Base-by-base conservation (phyloP, 1,140 invertebrate species). In the Eufriesea mexicana region DNA sequence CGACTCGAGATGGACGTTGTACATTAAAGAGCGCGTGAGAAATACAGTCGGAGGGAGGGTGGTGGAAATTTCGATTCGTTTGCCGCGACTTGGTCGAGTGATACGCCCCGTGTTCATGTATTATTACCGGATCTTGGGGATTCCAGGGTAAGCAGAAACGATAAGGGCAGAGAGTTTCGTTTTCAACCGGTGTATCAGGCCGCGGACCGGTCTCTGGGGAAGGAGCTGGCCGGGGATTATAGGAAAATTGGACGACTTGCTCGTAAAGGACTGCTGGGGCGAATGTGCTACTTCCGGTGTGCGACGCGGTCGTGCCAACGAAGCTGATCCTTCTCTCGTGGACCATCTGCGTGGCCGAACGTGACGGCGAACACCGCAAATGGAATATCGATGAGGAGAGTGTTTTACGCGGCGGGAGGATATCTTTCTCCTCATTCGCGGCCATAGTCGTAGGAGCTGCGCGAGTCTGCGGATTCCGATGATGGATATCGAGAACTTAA, bases 181-280 rank as follows among this genome's bases (percentile, higher is more conserved):
- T 71, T 51, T 49, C 45, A 49, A 57, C 45, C 12, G 42, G 20
- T 14, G 55, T 16, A 78, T 16, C 45, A 70, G 59, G 55, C 42
- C 67, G 71, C 5, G 23, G 20, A 23, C 66, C 18, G 54, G 61
- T 28, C 73, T 51, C 47, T 20, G 5, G n/a, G 79, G 68, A 82
- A 64, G 54, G 57, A 77, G 64, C 76, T 89, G 78, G 35, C 47
- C 79, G 18, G 62, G 86, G 86, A 91, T 90, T 90, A 90, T 78
- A 84, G 85, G 85, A 89, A 90, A 90, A 89, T 87, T 86, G 86
- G 84, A 88, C 83, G 83, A 81, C 49, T 79, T 61, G 16, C 16
- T 72, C 57, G 28, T 62, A 51, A 47, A 80, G 51, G 68, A 80
- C 51, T 51, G 55, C 61, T 51, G 68, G n/a, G 18, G 25, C 23